Conservation (phyloP, 2,888 invertebrate species). For the Nymphalis c-album region DNA sequence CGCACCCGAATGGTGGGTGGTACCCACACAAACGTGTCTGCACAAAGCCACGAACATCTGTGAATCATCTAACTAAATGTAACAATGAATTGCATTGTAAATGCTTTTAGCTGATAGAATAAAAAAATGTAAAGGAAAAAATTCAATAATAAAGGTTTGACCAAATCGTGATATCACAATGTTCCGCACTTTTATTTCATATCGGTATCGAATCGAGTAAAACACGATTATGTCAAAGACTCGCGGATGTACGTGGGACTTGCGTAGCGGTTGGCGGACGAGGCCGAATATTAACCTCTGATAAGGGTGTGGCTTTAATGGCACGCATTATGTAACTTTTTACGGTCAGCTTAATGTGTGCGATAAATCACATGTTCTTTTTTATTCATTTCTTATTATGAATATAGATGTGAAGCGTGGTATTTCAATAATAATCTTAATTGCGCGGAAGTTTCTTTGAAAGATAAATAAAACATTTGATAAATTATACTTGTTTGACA, state of each 20-base stretch:
- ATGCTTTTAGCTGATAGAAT: too few species aligned
- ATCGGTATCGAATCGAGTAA: conserved; percentile 16
- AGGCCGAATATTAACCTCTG: conserved; percentile 34
- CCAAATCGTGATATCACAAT: conserved; percentile 12
- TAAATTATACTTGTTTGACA: neutral
- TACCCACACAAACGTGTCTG: too few species aligned
- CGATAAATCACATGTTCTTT: conserved; percentile 30
- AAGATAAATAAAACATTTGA: neutral
- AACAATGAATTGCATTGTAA: too few species aligned
- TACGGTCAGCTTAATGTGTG: conserved; percentile 26
- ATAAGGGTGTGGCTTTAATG: conserved; percentile 29
- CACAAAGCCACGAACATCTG: too few species aligned
- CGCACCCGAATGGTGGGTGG: too few species aligned
- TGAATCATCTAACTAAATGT: too few species aligned
- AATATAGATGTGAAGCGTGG: conserved; percentile 4
- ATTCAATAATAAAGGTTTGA: neutral
- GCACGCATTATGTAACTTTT: conserved; percentile 28
- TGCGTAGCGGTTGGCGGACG: conserved; percentile 27
- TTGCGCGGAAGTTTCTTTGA: conserved; percentile 7
- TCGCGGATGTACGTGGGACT: conserved; percentile 33
- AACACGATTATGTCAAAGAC: conserved; percentile 24
- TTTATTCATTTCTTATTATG: conserved; percentile 12
- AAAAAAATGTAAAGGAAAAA: neutral
- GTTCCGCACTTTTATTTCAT: conserved; percentile 9
- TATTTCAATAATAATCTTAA: conserved; percentile 11